A percentile compares a stretch with the other conserved stretches of the same genome.
These are phyloP conservation scores for Colinus virginianus DNA, from an alignment of 2,113 vertebrate species.

Conservation along the genomic window DNA sequence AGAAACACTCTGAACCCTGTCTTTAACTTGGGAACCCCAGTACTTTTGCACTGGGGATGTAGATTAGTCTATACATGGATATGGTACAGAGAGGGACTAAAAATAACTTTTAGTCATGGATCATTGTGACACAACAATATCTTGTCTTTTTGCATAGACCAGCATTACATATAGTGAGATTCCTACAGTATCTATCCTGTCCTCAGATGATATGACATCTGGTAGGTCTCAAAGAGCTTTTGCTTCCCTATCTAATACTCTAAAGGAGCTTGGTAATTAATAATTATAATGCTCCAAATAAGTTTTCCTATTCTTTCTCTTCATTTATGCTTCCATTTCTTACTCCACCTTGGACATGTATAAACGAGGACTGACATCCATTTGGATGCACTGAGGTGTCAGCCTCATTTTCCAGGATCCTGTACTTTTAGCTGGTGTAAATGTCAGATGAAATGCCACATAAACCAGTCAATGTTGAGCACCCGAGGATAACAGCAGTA, in stretches of 20 bases:
- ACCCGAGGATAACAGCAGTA: background rate
- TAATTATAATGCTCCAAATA: background rate
- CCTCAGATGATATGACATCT: background rate
- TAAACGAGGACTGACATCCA: background rate
- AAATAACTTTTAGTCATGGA: background rate
- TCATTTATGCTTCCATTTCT: background rate
- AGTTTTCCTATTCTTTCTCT: background rate
- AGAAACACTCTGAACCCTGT: background rate
- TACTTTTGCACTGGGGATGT: background rate
- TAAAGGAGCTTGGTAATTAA: background rate
- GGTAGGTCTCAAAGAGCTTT: background rate
- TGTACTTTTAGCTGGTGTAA: background rate
- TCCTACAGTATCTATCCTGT: background rate
- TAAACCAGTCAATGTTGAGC: background rate
- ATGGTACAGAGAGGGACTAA: background rate
- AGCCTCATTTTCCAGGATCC: background rate
- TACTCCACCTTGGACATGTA: background rate
- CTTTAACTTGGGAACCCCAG: background rate
- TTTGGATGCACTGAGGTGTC: background rate
- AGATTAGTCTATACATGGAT: background rate
- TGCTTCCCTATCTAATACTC: background rate
- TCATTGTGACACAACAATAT: background rate
- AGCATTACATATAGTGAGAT: background rate
- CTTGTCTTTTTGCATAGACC: background rate
- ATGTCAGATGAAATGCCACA: background rate